Percentiles rank a stretch among this genome's conserved stretches.
Conservation (phyloP, 2,797 vertebrate species). For the Microcaecilia unicolor region DNA sequence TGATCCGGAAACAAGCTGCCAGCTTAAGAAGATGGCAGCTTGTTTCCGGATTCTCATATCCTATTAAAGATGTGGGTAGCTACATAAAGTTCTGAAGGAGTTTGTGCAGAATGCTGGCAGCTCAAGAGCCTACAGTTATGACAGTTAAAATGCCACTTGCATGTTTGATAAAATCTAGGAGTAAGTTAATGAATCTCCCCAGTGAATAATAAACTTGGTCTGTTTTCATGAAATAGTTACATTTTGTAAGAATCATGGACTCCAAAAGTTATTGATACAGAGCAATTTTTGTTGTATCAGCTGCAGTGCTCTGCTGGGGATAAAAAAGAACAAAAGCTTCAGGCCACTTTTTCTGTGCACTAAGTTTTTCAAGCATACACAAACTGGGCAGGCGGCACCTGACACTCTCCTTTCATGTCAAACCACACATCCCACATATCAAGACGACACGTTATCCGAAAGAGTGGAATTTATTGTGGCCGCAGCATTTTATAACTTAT, state of each 20-base stretch:
- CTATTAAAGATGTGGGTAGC: no score
- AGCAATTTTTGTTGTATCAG: conserved; percentile 16
- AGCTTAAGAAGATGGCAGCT: no score
- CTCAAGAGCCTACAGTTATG: neutral
- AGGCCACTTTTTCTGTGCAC: conserved; percentile 29
- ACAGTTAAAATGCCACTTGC: neutral
- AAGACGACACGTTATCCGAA: no score
- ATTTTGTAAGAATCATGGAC: conserved; percentile 21
- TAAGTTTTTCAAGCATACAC: conserved; percentile 20
- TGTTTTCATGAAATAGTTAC: conserved; percentile 3
- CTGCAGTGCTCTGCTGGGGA: conserved; percentile 14
- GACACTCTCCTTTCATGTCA: no score
- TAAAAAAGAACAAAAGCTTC: conserved; percentile 19
- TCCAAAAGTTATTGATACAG: conserved; percentile 21
- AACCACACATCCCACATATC: no score
- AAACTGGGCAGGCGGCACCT: no score
- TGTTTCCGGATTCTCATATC: no score
- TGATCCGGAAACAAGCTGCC: no score
- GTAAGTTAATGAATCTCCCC: neutral
- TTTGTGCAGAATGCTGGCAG: neutral
- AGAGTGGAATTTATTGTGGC: no score
- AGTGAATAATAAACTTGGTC: neutral
- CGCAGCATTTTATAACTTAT: no score
- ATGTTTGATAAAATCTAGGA: neutral
- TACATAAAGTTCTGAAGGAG: no score